Base-by-base conservation (phyloP, 1,140 invertebrate species). In the Temnothorax curvispinosus region DNA sequence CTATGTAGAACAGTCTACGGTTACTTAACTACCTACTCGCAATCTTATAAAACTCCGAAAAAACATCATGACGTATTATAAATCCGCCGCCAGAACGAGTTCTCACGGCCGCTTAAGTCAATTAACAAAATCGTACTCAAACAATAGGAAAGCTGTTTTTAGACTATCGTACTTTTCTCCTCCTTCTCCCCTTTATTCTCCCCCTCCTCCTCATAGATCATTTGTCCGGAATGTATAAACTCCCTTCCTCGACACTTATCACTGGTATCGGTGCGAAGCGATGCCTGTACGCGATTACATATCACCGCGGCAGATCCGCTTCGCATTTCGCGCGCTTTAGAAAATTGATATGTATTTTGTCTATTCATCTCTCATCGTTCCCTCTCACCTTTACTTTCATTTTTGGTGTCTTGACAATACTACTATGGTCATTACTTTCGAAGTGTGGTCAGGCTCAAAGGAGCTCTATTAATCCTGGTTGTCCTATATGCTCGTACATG, bases 221-320 rank as follows among this genome's bases (percentile, higher is more conserved):
- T 86, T 89, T 76, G 86, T 89, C 62, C 88, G 89, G 89, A 90
- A 90, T 90, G 89, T 90, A 90, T 84, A 80, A 86, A 87, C 76
- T 82, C 38, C 62, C 69, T 72, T 69, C 78, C 21, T 65, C 44
- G 71, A 84, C 56, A 32, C 13, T 85, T 85, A 78, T 78, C 82
- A 85, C 82, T 65, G 80, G 21, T 69, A 60, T 65, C 74, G 13
- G 15, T 52, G 60, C 74, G 38, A 85, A 52, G 35, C 27, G 64
- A 41, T 56, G 38, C 50, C 47, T 21, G 35, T 65, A 54, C 21
- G 21, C 72, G 47, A 47, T 78, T 78, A 27, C 15, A 60, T 47
- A 41, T 18, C 74, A 15, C 38, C 74, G 27, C 41, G 41, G 27
- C 54, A 77, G 65, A 85, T 64, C 54, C 18, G 54, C 81, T 41